Conservation (phyloP, 2,113 vertebrate genomes). For the Otis tarda region DNA sequence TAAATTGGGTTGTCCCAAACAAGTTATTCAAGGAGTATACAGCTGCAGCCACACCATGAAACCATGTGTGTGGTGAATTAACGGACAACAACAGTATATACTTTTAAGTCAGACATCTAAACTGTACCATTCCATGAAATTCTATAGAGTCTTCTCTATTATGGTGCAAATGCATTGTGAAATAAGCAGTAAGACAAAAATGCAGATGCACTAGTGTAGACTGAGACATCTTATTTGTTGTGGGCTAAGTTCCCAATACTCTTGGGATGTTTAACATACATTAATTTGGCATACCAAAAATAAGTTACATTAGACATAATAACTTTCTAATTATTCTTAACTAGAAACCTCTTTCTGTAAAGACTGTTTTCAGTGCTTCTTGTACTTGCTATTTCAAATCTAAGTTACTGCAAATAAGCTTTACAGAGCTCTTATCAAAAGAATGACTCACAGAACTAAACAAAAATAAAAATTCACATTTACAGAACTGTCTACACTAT, state of each 20-base stretch:
- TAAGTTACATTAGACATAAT: background rate
- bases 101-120: background rate
- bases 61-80: background rate
- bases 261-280: background rate
- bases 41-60: background rate
- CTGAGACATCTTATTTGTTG: background rate
- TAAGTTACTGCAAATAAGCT: background rate
- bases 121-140: background rate
- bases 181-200: background rate
- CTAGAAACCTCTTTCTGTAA: background rate
- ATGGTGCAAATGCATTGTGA: background rate
- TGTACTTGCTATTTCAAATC: background rate
- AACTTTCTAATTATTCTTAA: background rate
- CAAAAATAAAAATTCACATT: background rate
- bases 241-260: background rate
- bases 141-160: rapidly evolving
- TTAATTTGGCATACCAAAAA: background rate
- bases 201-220: background rate
- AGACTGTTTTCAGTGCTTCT: background rate
- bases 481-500: background rate
- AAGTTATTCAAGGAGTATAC: background rate
- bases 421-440: background rate
- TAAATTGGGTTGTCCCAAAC: background rate
- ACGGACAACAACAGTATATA: rapidly evolving
- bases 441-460: background rate